A percentile compares a stretch with the other conserved stretches of the same genome.
These are phyloP conservation scores for Oxyura jamaicensis DNA, from an alignment of 2,113 vertebrate genomes.

Conservation along the genomic window DNA sequence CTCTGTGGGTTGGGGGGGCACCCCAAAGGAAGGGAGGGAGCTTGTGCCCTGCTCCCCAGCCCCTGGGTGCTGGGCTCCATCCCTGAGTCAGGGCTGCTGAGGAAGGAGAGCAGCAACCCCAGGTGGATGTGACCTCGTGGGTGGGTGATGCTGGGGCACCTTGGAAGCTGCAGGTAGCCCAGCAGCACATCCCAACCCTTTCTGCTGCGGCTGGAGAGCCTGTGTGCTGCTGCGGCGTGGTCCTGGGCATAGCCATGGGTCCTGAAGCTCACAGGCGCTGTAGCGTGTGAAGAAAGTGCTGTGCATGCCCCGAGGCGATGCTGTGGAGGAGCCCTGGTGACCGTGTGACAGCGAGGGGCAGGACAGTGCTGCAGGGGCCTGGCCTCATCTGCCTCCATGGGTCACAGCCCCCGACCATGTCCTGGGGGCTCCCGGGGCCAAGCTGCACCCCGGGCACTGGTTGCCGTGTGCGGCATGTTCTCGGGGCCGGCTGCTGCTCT, in stretches of 20 bases:
- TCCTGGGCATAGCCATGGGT: not conserved
- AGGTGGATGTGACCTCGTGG: not conserved
- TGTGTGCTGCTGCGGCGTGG: not conserved
- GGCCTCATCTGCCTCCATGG: accelerated
- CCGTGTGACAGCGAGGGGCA: accelerated
- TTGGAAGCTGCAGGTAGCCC: not conserved
- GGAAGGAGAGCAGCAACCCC: not conserved
- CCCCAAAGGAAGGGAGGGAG: not conserved
- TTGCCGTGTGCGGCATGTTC: not conserved
- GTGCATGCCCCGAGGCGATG: accelerated
- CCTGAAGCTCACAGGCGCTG: not conserved
- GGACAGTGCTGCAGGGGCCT: not conserved
- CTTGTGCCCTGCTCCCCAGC: not conserved
- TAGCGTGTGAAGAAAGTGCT: accelerated
- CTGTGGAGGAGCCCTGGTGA: accelerated
- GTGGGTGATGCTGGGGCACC: not conserved
- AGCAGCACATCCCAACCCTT: not conserved
- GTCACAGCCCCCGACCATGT: not conserved
- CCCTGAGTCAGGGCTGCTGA: not conserved
- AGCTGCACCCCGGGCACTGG: not conserved
- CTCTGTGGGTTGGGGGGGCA: not conserved
- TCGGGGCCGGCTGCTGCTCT: not conserved
- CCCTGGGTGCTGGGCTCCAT: not conserved
- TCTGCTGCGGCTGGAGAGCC: not conserved
- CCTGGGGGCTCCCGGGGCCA: accelerated